phyloP scores from a whole-genome alignment of 2,113 vertebrate genomes.

The Phainopepla nitens region DNA sequence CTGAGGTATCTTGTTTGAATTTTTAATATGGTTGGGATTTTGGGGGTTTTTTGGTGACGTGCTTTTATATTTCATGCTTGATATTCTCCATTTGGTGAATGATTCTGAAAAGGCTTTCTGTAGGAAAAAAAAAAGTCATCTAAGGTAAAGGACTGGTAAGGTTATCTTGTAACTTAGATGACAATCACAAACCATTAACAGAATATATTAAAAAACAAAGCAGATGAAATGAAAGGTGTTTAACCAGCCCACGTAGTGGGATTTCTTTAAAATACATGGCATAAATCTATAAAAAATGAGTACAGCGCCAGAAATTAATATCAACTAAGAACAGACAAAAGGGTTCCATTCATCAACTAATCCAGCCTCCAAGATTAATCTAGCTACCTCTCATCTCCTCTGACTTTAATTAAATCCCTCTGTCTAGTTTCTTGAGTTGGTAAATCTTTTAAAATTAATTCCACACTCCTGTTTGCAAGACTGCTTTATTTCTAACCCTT shows the following conservation, averaged over 20 bases:
- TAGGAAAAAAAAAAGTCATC: not conserved
- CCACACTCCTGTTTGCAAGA: not conserved
- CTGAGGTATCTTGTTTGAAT: not conserved
- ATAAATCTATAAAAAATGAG: not conserved
- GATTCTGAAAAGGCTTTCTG: not conserved
- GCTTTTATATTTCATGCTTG: not conserved
- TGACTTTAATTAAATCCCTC: slow-evolving; percentile 41
- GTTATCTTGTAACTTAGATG: not conserved
- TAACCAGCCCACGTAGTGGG: not conserved
- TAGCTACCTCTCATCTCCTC: not conserved
- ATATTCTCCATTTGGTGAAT: not conserved
- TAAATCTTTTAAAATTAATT: slow-evolving; percentile 20
- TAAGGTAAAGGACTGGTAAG: not conserved
- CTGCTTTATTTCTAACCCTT: not conserved
- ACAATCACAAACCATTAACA: not conserved
- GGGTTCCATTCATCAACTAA: not conserved
- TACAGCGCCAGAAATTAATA: slow-evolving; percentile 13
- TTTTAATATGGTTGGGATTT: not conserved
- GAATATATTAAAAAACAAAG: not conserved
- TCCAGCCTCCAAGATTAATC: slow-evolving; percentile 15
- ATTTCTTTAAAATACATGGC: not conserved
- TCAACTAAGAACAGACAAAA: slow-evolving; percentile 3
- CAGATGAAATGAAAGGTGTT: not conserved
- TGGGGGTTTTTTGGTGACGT: not conserved
- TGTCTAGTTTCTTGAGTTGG: slow-evolving; percentile 8